A percentile compares a stretch with the other conserved stretches of the same genome.
Conservation (phyloP, 2,113 vertebrate genomes). For the Maccullochella peelii region DNA sequence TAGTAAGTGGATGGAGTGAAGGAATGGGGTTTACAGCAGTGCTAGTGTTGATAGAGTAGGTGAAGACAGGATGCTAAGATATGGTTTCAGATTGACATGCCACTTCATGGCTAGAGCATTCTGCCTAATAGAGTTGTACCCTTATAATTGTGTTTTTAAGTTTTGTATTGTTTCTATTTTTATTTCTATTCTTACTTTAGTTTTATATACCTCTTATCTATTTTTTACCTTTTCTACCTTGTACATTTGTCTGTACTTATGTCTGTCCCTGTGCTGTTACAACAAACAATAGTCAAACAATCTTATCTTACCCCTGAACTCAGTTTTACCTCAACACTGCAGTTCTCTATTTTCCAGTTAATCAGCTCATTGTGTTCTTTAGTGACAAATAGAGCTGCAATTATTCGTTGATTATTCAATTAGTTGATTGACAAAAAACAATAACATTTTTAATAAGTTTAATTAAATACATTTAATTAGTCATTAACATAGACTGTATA, state of each 20-base stretch:
- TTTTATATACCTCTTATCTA: too few species aligned
- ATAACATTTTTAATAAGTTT: not conserved
- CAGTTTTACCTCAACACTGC: not conserved
- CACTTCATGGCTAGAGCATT: constrained; percentile 7
- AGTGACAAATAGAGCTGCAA: not conserved
- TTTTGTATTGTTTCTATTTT: too few species aligned
- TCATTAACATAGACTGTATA: too few species aligned
- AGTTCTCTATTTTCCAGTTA: not conserved
- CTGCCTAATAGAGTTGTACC: constrained; percentile 16
- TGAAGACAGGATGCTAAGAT: constrained; percentile 71
- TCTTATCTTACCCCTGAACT: not conserved
- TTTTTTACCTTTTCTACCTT: too few species aligned
- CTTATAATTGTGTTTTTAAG: not conserved
- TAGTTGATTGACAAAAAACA: not conserved
- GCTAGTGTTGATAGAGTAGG: constrained; percentile 71
- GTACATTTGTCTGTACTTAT: too few species aligned
- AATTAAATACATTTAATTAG: not conserved
- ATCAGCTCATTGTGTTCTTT: not conserved
- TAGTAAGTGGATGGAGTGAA: constrained; percentile 56
- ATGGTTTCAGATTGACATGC: constrained; percentile 64
- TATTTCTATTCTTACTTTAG: too few species aligned
- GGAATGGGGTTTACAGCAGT: constrained; percentile 61
- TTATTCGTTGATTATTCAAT: not conserved
- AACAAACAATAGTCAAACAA: too few species aligned
- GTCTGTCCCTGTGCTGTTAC: too few species aligned